phyloP scores from a whole-genome alignment of 2,113 vertebrate species.

The Nycticebus coucang region DNA sequence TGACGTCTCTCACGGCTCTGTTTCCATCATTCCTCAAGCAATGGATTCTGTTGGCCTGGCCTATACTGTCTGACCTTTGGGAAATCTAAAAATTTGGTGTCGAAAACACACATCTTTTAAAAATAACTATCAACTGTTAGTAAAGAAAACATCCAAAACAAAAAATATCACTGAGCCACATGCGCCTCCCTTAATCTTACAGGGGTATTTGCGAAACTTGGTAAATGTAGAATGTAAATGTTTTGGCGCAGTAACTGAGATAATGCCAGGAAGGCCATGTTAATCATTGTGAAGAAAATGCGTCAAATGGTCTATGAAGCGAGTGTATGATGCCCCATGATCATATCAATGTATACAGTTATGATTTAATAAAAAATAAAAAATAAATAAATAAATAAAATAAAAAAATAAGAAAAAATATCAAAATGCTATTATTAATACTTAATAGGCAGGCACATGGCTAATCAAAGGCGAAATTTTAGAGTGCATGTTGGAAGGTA shows the following conservation, averaged over 20 bases:
- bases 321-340: too few relatives aligned
- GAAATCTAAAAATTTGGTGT: not conserved
- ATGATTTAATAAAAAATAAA: too few relatives aligned
- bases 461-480: not conserved
- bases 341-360: too few relatives aligned
- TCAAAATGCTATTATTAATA: not conserved
- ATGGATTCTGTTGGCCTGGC: not conserved
- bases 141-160: slow-evolving; percentile 25
- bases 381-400: too few relatives aligned
- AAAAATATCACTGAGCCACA: not conserved
- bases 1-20: not conserved
- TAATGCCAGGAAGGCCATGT: too few relatives aligned
- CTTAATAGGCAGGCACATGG: not conserved
- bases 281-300: too few relatives aligned
- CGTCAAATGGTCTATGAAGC: too few relatives aligned
- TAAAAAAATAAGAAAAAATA: too few relatives aligned
- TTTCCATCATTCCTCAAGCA: not conserved
- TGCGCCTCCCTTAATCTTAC: too few relatives aligned
- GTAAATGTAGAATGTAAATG: too few relatives aligned
- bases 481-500: not conserved
- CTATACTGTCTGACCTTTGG: not conserved
- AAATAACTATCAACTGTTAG: not conserved
- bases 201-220: too few relatives aligned
- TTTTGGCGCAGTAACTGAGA: too few relatives aligned
- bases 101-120: not conserved